Evolutionary conservation across 2,888 invertebrate species (phyloP).

Genomic region (Phaonia tiefii): DNA sequence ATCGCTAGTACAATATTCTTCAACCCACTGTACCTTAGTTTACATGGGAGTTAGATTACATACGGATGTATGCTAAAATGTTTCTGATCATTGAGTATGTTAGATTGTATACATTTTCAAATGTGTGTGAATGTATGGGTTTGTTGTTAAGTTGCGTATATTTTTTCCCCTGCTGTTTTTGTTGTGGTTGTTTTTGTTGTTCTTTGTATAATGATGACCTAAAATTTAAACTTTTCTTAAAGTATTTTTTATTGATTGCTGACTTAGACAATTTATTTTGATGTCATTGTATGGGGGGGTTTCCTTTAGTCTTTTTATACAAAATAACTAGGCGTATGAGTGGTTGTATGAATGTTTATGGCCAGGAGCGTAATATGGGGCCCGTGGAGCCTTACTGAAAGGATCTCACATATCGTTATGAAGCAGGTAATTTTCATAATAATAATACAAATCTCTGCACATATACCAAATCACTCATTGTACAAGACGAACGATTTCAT

Average conservation of each 20-base stretch:
- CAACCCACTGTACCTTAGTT: neutral
- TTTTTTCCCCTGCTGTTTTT: constrained; percentile 1
- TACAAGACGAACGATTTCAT: too few species aligned
- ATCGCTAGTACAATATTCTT: too few species aligned
- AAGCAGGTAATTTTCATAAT: too few species aligned
- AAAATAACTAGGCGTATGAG: too few species aligned
- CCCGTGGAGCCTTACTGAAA: too few species aligned
- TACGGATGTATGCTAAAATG: neutral
- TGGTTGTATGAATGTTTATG: too few species aligned
- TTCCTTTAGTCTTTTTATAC: too few species aligned
- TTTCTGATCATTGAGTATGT: neutral
- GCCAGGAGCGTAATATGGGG: too few species aligned
- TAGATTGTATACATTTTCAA: constrained; percentile 24
- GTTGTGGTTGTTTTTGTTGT: constrained; percentile 10
- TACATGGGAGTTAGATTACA: neutral
- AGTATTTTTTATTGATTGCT: constrained; percentile 68
- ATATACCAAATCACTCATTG: too few species aligned
- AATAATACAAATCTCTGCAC: too few species aligned
- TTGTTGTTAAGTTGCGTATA: neutral
- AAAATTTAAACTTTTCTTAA: constrained; percentile 65
- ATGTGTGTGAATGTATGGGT: neutral
- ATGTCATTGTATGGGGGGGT: constrained; percentile 63
- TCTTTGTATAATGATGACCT: constrained; percentile 65
- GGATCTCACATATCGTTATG: too few species aligned
- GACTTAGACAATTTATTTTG: constrained; percentile 67